Conservation (phyloP, 2,888 invertebrate genomes). For the Muschampia plurimacula region DNA sequence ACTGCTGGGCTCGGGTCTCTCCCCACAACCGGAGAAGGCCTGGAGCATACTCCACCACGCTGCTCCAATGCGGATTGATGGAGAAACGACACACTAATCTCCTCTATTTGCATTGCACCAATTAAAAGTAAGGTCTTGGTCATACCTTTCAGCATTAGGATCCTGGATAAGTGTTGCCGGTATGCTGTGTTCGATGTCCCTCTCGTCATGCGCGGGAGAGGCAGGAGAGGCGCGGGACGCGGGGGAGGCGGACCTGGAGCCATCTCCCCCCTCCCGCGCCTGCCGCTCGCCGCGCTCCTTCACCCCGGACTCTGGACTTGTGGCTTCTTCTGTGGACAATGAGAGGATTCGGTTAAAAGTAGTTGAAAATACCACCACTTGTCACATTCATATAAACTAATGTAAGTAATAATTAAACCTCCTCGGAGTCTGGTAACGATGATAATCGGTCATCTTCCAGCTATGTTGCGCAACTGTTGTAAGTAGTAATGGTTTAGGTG, state of each 20-base stretch:
- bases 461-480: no score
- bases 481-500: no score
- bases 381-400: no score
- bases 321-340: constrained; percentile 85
- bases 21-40: no score
- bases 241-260: constrained; percentile 72
- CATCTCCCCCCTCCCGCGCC: constrained; percentile 79
- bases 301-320: constrained; percentile 86
- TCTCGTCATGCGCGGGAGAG: constrained; percentile 72
- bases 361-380: background rate
- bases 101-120: background rate
- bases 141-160: constrained; percentile 79
- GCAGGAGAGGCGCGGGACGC: constrained; percentile 56
- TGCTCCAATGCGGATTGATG: no score
- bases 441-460: no score
- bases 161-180: constrained; percentile 84
- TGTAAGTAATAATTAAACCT: no score
- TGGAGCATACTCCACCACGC: no score
- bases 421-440: no score
- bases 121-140: background rate
- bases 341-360: constrained; percentile 41
- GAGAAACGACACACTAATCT: no score
- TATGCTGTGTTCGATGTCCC: constrained; percentile 85
- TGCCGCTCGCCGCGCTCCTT: constrained; percentile 80
- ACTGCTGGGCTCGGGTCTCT: no score